A percentile compares a stretch with the other conserved stretches of the same genome.
Evolutionary conservation across 2,113 vertebrate species (phyloP).

Genomic region (Oncorhynchus keta): DNA sequence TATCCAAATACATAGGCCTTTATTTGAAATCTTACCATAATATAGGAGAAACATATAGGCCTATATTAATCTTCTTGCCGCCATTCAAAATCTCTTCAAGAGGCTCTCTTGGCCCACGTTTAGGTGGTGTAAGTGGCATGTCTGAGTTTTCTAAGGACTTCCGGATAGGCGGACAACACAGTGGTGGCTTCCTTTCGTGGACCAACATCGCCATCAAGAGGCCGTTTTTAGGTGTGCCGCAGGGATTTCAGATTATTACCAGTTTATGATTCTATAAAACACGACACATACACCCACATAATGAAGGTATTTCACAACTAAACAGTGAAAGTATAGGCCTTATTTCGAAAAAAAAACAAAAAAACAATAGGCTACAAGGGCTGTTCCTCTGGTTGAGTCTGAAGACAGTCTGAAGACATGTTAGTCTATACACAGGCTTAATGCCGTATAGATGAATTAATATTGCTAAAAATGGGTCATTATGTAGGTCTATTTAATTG

Average conservation of each 20-base stretch:
- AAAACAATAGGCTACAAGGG: neutral
- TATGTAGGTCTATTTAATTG: neutral
- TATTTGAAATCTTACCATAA: constrained; percentile 7
- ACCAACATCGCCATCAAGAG: constrained; percentile 86
- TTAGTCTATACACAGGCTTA: neutral
- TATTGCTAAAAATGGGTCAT: neutral
- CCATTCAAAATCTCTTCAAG: constrained; percentile 9
- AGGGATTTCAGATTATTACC: neutral
- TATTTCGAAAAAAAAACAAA: neutral
- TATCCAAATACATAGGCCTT: neutral
- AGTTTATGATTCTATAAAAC: constrained; percentile 62
- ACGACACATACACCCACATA: constrained; percentile 48
- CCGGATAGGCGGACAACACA: neutral
- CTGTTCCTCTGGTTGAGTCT: neutral
- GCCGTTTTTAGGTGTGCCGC: constrained; percentile 1
- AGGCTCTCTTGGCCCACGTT: constrained; percentile 22
- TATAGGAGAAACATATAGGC: constrained; percentile 5
- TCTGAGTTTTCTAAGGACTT: constrained; percentile 17
- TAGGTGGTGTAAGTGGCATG: constrained; percentile 29
- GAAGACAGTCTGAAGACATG: neutral
- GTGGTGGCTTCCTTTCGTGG: constrained; percentile 64
- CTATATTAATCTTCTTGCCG: neutral
- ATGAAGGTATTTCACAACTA: constrained; percentile 25
- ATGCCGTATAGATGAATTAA: neutral
- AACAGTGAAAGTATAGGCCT: constrained; percentile 1